Conservation (phyloP, 2,797 vertebrate genomes). For the Notolepis coatsorum region DNA sequence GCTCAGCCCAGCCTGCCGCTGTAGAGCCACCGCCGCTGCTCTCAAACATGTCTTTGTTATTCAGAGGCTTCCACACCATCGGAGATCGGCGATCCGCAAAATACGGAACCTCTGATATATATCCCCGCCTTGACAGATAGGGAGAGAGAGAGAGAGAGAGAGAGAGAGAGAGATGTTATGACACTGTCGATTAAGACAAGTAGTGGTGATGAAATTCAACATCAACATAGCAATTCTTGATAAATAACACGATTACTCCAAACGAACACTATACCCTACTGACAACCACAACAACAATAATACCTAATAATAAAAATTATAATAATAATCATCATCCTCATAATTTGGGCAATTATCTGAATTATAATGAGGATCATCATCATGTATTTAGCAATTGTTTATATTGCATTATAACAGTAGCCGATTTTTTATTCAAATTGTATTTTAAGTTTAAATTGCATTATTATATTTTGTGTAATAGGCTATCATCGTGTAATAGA, state of each 20-base stretch:
- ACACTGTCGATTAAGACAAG: not conserved
- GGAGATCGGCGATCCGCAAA: constrained; percentile 87
- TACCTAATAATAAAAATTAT: too few relatives aligned
- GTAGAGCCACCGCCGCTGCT: constrained; percentile 82
- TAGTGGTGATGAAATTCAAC: not conserved
- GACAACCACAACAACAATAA: not conserved
- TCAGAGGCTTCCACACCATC: constrained; percentile 92
- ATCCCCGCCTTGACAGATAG: constrained; percentile 24
- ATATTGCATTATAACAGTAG: too few relatives aligned
- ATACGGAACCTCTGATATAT: constrained; percentile 82
- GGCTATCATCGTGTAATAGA: too few relatives aligned
- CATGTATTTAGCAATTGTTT: too few relatives aligned
- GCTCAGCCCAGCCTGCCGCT: constrained; percentile 82
- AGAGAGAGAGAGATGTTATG: not conserved
- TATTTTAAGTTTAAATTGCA: too few relatives aligned
- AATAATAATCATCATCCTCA: not conserved
- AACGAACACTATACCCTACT: too few relatives aligned
- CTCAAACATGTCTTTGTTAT: constrained; percentile 99
- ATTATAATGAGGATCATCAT: too few relatives aligned
- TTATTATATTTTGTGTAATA: too few relatives aligned
- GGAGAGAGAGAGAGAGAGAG: not conserved
- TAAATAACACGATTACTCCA: too few relatives aligned
- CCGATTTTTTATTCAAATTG: too few relatives aligned
- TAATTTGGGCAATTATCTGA: too few relatives aligned
- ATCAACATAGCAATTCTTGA: not conserved